Percentiles rank a stretch among this genome's conserved stretches.
Conservation (phyloP, 2,888 invertebrate genomes). For the Syrista parreyssii region DNA sequence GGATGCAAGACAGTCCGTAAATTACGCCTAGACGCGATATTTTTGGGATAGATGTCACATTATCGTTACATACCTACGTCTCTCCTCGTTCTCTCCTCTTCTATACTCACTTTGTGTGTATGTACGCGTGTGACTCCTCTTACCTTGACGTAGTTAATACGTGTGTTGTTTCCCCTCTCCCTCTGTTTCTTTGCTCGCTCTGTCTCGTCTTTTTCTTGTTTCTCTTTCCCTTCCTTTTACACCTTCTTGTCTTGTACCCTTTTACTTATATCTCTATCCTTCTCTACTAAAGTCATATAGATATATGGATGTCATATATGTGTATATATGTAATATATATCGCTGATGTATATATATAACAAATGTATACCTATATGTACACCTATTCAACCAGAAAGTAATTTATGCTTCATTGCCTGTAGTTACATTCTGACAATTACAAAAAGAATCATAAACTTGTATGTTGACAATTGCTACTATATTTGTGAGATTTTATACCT, state of each 20-base stretch:
- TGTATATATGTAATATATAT: not conserved
- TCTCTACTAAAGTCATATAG: not conserved
- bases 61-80: slow-evolving; percentile 31
- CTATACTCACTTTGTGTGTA: slow-evolving; percentile 11
- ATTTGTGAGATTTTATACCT: not conserved
- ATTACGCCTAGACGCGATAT: slow-evolving; percentile 49
- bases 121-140: slow-evolving; percentile 11
- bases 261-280: not conserved
- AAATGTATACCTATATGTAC: not conserved
- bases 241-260: not conserved
- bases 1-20: slow-evolving; percentile 25
- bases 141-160: not conserved
- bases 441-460: not conserved
- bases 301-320: not conserved
- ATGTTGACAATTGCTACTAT: not conserved
- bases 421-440: not conserved
- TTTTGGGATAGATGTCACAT: slow-evolving; percentile 61
- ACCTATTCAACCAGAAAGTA: not conserved
- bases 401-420: not conserved
- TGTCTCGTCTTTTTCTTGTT: slow-evolving; percentile 3
- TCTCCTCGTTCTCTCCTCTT: not conserved
- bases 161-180: not conserved
- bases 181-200: slow-evolving; percentile 1
- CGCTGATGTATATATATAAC: not conserved
- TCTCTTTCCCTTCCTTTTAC: not conserved